Conservation (phyloP, 2,888 invertebrate species). For the Ctena decussata region DNA sequence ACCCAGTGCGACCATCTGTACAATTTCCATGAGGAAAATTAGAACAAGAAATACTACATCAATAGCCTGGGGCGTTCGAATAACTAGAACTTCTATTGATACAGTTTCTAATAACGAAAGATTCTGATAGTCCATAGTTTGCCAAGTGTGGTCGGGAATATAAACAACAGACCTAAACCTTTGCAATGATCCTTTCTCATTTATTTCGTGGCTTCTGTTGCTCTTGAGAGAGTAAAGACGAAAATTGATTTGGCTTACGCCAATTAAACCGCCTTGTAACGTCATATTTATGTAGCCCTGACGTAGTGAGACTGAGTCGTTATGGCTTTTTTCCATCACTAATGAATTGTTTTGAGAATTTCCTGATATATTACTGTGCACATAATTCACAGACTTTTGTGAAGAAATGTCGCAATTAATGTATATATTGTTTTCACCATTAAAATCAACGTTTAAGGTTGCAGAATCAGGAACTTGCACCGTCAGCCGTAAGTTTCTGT, state of each 20-base stretch:
- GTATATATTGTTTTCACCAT: background rate
- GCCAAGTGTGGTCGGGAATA: no score
- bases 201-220: no score
- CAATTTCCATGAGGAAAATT: constrained; percentile 81
- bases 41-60: constrained; percentile 82
- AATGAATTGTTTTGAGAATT: background rate
- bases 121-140: no score
- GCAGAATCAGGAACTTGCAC: background rate
- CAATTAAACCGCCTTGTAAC: background rate
- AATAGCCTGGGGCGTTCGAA: constrained; percentile 54
- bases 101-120: background rate
- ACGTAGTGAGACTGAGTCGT: background rate
- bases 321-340: background rate
- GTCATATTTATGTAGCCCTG: background rate
- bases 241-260: background rate
- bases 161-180: no score
- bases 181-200: no score
- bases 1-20: constrained; percentile 87
- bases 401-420: no score
- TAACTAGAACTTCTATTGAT: constrained; percentile 16
- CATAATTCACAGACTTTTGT: no score
- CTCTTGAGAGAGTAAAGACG: background rate
- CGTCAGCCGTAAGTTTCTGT: background rate
- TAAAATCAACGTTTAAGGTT: background rate
- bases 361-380: background rate